Conservation (phyloP, 2,797 vertebrate genomes). For the Hypotaenidia philippensis region DNA sequence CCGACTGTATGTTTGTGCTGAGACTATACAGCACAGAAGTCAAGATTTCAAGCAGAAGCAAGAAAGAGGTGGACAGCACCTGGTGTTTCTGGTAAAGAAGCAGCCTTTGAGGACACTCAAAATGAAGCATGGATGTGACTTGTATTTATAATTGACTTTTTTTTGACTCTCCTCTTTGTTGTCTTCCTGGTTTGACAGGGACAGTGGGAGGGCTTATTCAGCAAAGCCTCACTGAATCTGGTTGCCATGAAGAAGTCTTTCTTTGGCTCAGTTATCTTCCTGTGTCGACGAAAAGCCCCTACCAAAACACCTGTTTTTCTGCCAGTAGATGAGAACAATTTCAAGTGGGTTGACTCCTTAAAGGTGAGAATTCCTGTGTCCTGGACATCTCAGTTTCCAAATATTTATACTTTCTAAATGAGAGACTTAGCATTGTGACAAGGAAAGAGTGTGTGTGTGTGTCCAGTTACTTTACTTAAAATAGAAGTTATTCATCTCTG, state of each 20-base stretch:
- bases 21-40: not conserved
- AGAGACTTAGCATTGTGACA: not conserved
- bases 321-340: constrained; percentile 85
- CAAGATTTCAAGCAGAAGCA: not conserved
- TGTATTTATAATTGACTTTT: not conserved
- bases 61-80: not conserved
- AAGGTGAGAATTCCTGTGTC: constrained; percentile 83
- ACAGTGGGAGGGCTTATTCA: constrained; percentile 89
- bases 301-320: constrained; percentile 80
- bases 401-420: not conserved
- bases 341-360: constrained; percentile 91
- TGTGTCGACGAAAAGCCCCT: constrained; percentile 82
- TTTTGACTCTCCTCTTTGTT: not conserved
- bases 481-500: not conserved
- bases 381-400: not conserved
- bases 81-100: not conserved
- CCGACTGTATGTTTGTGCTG: not conserved
- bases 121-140: not conserved
- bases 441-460: not conserved
- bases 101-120: not conserved
- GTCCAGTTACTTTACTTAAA: not conserved
- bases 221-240: constrained; percentile 80
- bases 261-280: constrained; percentile 90
- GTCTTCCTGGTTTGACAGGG: constrained; percentile 77
- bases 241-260: constrained; percentile 89